These are phyloP conservation scores for Subacronicta megacephala DNA, from an alignment of 2,888 invertebrate species.

Conservation along the genomic window DNA sequence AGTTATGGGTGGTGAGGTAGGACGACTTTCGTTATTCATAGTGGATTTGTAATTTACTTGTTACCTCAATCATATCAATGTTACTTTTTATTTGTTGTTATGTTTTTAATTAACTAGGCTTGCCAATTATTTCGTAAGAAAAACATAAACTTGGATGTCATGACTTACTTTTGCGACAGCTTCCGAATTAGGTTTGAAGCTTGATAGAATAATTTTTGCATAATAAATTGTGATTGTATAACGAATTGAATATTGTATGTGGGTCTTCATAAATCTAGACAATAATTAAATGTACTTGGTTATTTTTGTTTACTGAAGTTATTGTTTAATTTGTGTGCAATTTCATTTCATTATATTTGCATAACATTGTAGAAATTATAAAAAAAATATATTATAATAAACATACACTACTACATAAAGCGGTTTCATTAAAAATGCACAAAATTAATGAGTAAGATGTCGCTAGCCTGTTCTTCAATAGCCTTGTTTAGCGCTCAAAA, in stretches of 20 bases:
- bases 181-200: constrained; percentile 16
- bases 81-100: constrained; percentile 22
- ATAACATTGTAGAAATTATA: not conserved
- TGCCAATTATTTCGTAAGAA: constrained; percentile 17
- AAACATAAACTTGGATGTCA: constrained; percentile 3
- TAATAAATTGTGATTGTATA: not conserved
- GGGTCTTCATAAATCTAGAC: not conserved
- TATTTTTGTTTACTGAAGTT: not conserved
- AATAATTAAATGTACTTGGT: not conserved
- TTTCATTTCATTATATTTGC: not conserved
- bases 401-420: not conserved
- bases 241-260: not conserved
- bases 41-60: constrained; percentile 27
- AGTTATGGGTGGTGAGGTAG: constrained; percentile 68
- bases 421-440: not conserved
- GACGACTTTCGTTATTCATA: constrained; percentile 4
- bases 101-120: not conserved
- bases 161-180: constrained; percentile 16
- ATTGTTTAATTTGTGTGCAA: not conserved
- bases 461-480: not conserved
- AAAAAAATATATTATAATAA: not conserved
- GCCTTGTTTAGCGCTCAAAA: constrained; percentile 18
- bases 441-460: constrained; percentile 8
- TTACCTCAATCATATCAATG: constrained; percentile 30
- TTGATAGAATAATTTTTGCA: not conserved